Conservation (phyloP, 2,113 vertebrate genomes). For the Muntiacus reevesi region DNA sequence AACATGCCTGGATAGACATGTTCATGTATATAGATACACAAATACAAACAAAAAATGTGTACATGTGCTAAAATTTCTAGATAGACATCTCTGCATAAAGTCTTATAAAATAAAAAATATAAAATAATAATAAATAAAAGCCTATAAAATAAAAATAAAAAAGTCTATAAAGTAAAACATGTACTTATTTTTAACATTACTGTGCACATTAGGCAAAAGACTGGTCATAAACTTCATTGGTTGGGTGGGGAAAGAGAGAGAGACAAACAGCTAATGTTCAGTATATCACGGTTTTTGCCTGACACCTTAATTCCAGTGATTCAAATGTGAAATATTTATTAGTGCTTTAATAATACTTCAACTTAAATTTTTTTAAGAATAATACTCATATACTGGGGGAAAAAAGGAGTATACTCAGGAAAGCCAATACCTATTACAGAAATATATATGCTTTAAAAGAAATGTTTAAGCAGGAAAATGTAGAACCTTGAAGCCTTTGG, state of each 20-base stretch:
- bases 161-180: neutral
- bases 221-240: neutral
- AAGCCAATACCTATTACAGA: neutral
- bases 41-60: neutral
- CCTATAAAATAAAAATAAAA: neutral
- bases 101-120: neutral
- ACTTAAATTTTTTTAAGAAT: neutral
- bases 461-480: neutral
- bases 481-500: neutral
- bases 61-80: neutral
- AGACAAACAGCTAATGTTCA: neutral
- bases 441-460: neutral
- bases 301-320: neutral
- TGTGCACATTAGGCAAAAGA: neutral
- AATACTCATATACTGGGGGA: neutral
- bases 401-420: neutral
- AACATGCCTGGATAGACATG: neutral
- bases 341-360: neutral
- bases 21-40: neutral
- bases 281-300: neutral
- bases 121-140: neutral
- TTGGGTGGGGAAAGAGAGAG: neutral
- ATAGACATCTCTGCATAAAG: neutral
- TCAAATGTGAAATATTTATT: neutral
- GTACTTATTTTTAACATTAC: neutral